phyloP scores from a whole-genome alignment of 2,888 invertebrate genomes.

The Drepanosiphum platanoidis region DNA sequence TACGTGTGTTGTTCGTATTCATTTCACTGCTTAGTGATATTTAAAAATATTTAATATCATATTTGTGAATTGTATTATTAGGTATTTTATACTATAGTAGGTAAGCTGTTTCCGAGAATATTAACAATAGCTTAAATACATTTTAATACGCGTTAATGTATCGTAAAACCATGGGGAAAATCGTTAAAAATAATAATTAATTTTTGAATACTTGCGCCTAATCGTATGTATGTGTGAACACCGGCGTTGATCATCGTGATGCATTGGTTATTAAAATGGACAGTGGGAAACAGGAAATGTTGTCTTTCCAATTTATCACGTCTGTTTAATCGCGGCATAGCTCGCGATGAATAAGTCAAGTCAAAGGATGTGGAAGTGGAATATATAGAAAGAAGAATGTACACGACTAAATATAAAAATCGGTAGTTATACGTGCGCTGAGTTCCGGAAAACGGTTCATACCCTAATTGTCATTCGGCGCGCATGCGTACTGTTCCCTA shows the following conservation, averaged over 20 bases:
- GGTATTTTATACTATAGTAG: too few relatives aligned
- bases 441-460: constrained; percentile 57
- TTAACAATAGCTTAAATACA: too few relatives aligned
- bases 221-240: too few relatives aligned
- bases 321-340: background rate
- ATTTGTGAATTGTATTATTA: too few relatives aligned
- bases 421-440: constrained; percentile 31
- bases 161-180: too few relatives aligned
- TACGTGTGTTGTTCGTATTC: too few relatives aligned
- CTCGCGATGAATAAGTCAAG: background rate
- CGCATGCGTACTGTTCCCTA: constrained; percentile 15
- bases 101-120: too few relatives aligned
- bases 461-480: constrained; percentile 59
- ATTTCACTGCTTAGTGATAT: too few relatives aligned
- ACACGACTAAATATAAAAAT: constrained; percentile 36
- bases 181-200: too few relatives aligned
- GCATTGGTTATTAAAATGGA: background rate
- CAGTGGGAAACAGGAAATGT: background rate
- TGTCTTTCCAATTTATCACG: background rate
- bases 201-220: too few relatives aligned
- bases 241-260: background rate
- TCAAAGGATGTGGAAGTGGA: background rate
- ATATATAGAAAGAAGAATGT: constrained; percentile 16
- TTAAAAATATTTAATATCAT: too few relatives aligned
- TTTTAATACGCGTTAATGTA: too few relatives aligned